Evolutionary conservation across 2,113 vertebrate species (phyloP).

Genomic region (Zosterops hypoxanthus): DNA sequence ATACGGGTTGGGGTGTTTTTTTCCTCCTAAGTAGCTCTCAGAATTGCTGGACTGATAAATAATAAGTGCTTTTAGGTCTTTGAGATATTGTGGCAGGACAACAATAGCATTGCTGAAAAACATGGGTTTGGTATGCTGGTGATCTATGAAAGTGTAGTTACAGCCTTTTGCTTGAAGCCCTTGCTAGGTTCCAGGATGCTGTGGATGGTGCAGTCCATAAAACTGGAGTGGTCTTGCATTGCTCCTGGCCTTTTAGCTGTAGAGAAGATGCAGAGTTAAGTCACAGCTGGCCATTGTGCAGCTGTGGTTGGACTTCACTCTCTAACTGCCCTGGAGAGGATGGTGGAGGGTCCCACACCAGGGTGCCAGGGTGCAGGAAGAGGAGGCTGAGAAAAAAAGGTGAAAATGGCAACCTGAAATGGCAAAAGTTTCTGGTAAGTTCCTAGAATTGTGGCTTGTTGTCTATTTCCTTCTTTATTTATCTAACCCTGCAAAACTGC

Average conservation of each 20-base stretch:
- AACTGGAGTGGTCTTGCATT: not conserved
- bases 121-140: not conserved
- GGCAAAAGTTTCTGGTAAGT: not conserved
- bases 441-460: not conserved
- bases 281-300: fast-evolving
- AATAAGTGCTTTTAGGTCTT: not conserved
- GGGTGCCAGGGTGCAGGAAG: not conserved
- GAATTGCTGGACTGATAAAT: not conserved
- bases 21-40: not conserved
- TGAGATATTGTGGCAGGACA: not conserved
- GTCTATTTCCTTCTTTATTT: not conserved
- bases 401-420: not conserved
- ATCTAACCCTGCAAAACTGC: not conserved
- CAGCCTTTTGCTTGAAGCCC: not conserved
- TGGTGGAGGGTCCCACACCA: not conserved
- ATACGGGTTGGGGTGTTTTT: not conserved
- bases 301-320: not conserved
- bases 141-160: not conserved
- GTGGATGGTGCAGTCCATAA: fast-evolving
- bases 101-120: not conserved
- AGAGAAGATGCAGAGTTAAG: not conserved
- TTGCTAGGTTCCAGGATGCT: not conserved
- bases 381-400: not conserved
- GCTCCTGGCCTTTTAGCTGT: not conserved
- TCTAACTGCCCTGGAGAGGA: not conserved